A percentile compares a stretch with the other conserved stretches of the same genome.
These are phyloP conservation scores for Ladona fulva DNA, from an alignment of 1,140 invertebrate species.

Conservation along the genomic window DNA sequence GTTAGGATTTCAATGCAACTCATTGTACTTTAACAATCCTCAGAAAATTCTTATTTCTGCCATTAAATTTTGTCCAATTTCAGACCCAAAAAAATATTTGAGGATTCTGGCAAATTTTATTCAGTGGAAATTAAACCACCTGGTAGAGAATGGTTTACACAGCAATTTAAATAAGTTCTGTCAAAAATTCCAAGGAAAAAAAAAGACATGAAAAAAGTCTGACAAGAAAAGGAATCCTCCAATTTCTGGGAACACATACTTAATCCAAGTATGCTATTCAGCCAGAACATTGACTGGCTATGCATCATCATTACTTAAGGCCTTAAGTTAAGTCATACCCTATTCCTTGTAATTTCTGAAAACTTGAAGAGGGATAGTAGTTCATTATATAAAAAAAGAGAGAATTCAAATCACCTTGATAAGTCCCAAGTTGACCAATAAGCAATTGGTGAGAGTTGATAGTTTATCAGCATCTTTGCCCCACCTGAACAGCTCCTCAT, in stretches of 20 bases:
- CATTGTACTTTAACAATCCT: too few relatives aligned
- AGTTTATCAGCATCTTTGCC: conserved; percentile 40
- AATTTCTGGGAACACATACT: not conserved
- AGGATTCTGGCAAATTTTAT: too few relatives aligned
- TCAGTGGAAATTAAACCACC: too few relatives aligned
- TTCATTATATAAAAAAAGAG: not conserved
- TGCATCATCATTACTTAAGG: not conserved
- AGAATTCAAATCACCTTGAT: conserved; percentile 46
- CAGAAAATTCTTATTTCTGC: too few relatives aligned
- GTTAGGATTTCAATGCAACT: too few relatives aligned
- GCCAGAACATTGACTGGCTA: not conserved
- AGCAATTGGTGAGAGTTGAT: conserved; percentile 48
- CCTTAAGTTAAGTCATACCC: not conserved
- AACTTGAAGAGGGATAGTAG: not conserved
- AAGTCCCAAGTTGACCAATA: conserved; percentile 57
- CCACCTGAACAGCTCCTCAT: conserved; percentile 43
- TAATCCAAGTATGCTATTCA: not conserved
- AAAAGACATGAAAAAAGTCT: too few relatives aligned
- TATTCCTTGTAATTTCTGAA: not conserved
- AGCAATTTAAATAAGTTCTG: too few relatives aligned
- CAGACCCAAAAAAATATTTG: too few relatives aligned
- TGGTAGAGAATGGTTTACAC: too few relatives aligned
- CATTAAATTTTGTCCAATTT: too few relatives aligned
- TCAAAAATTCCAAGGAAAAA: too few relatives aligned
- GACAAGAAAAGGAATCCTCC: too few relatives aligned